Conservation (phyloP, 1,140 invertebrate species). For the Drosophila rhopaloa region DNA sequence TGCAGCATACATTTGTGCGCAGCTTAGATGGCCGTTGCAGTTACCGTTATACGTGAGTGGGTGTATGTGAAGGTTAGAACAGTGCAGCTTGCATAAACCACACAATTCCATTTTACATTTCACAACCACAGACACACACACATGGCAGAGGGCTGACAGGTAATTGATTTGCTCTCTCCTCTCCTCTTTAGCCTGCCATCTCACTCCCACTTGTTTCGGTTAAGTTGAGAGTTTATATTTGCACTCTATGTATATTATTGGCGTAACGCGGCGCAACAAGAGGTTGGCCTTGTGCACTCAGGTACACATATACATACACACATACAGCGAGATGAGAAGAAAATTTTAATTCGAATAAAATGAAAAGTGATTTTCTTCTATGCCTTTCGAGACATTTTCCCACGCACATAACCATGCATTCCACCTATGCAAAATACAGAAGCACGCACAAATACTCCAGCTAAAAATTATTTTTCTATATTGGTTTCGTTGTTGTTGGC, state of each 20-base stretch:
- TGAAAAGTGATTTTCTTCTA: constrained; percentile 43
- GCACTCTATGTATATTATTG: constrained; percentile 47
- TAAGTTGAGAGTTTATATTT: constrained; percentile 54
- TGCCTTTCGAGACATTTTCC: constrained; percentile 40
- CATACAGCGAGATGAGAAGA: constrained; percentile 20
- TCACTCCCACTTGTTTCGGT: constrained; percentile 21
- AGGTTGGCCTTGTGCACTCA: constrained; percentile 71
- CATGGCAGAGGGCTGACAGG: constrained; percentile 31
- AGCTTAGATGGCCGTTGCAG: constrained; percentile 26
- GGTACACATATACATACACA: constrained; percentile 49
- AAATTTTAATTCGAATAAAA: constrained; percentile 41
- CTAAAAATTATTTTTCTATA: constrained; percentile 27
- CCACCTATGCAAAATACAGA: constrained; percentile 5
- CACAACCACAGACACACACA: constrained; percentile 21
- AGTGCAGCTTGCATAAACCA: constrained; percentile 23
- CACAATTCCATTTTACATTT: constrained; percentile 44
- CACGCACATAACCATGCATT: constrained; percentile 30
- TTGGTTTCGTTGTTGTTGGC: constrained; percentile 10
- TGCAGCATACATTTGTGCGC: constrained; percentile 51
- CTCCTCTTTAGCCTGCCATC: not conserved
- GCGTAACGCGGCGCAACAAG: constrained; percentile 73
- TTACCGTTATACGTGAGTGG: constrained; percentile 18
- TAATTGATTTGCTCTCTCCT: constrained; percentile 48
- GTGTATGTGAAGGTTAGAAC: constrained; percentile 7
- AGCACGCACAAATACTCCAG: constrained; percentile 13